Evolutionary conservation across 2,888 invertebrate genomes (phyloP), one percentile per base, ranked within the genome.

Genomic region (Napeogenes sylphis): DNA sequence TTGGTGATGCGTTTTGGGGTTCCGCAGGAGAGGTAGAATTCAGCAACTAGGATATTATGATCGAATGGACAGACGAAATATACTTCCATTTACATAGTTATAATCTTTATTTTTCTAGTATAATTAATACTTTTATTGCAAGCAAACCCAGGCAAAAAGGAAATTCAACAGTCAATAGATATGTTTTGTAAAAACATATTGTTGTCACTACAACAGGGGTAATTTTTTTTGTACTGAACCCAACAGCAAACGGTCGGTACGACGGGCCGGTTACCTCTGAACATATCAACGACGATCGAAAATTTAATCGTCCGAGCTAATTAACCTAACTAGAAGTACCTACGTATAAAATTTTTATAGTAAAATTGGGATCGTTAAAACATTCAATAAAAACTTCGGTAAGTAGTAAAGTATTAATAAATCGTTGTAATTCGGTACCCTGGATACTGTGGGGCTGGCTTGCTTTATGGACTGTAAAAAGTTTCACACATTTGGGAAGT

Each of bases 331-430:
- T 76, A 78, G 71, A 73, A 72, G 72, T 76, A 75, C 21, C 21
- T 21, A 21, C 73, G 72, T 79, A 80, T 80, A 82, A 81, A 83
- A 81, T 75, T 75, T 75, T 73, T 73, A 77, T 77, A 79, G 75
- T 81, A 77, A 81, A 80, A 79, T 72, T 73, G 71, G 75, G 78
- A 77, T 84, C 85, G 82, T 88, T 87, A 88, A 86, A 84, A 78
- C 70, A 75, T 76, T 77, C 75, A 79, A 84, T 83, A 85, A 80
- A 82, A 75, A 67, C 68, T 68, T 64, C 65, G 72, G 81, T 77
- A 70, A 70, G 71, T 70, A 61, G 71, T 75, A 71, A 78, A 79
- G 70, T 72, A 70, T 68, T 75, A 75, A 83, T 87, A 85, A 87
- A 86, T 84, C 75, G 14, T 72, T 70, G 75, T 79, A 35, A 35